Percentiles rank a stretch among this genome's conserved stretches.
phyloP scores from a whole-genome alignment of 2,113 vertebrate genomes.

The Scolopax mira region DNA sequence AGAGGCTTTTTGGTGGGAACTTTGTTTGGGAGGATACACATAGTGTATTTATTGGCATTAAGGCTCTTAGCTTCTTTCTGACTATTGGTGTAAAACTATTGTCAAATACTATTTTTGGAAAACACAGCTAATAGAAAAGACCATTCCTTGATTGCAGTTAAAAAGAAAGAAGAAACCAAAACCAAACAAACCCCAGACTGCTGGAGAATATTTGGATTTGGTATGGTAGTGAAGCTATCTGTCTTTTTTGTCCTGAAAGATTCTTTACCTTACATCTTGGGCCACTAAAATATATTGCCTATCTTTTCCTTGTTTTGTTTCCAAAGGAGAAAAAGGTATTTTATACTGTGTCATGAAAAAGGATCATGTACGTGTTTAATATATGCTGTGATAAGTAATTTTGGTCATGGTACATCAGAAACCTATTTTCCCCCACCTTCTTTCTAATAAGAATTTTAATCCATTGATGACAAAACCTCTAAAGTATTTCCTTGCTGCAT shows the following conservation, averaged over 20 bases:
- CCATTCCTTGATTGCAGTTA: neutral
- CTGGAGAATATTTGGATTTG: neutral
- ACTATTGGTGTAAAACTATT: neutral
- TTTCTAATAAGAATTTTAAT: conserved; percentile 67
- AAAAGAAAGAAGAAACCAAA: neutral
- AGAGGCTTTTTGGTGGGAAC: neutral
- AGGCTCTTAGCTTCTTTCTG: neutral
- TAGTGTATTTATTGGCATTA: neutral
- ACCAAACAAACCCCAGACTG: neutral
- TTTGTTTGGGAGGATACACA: neutral
- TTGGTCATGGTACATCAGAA: conserved; percentile 39
- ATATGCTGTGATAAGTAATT: conserved; percentile 56
- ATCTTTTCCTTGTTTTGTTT: neutral
- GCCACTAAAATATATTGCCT: neutral
- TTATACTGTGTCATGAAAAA: conserved; percentile 7
- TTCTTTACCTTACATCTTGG: neutral
- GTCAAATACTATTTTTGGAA: neutral
- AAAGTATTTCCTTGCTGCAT: conserved; percentile 70
- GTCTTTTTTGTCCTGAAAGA: neutral
- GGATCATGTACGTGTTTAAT: conserved; percentile 40
- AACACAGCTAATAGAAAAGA: neutral
- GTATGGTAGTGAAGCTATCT: neutral
- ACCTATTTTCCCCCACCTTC: conserved; percentile 18
- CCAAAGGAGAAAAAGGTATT: neutral
- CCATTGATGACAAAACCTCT: conserved; percentile 60